phyloP scores from a whole-genome alignment of 2,113 vertebrate species.

The Epinephelus fuscoguttatus region DNA sequence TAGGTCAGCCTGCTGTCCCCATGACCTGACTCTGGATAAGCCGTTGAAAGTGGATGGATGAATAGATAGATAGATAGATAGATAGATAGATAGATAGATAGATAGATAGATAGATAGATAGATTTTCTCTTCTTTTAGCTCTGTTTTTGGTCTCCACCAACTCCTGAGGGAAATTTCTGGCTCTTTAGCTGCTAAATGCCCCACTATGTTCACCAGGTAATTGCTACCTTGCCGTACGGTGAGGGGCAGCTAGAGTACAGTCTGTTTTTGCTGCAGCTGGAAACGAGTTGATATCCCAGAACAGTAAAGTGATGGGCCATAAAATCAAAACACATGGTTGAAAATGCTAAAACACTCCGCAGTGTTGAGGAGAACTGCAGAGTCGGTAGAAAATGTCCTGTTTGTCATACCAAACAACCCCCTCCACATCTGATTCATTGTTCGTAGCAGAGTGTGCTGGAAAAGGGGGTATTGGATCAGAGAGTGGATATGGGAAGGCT shows the following conservation, averaged over 20 bases:
- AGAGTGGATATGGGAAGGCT: background rate
- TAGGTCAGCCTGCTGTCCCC: no score
- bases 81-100: no score
- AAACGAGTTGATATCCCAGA: background rate
- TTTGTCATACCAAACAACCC: background rate
- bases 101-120: no score
- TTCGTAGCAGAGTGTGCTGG: background rate
- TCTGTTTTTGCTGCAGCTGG: background rate
- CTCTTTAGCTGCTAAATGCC: conserved; percentile 2
- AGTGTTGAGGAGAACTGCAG: background rate
- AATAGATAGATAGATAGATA: no score
- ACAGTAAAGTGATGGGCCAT: background rate
- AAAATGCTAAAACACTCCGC: background rate
- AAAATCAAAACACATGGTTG: background rate
- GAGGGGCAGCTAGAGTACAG: background rate
- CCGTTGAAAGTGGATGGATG: no score
- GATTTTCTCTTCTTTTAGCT: background rate
- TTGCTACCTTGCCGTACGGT: background rate
- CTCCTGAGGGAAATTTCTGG: background rate
- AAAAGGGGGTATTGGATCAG: background rate
- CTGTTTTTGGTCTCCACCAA: background rate
- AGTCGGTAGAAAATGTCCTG: background rate
- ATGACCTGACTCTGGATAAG: no score
- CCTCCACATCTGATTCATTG: background rate
- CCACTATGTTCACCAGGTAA: background rate